A percentile compares a stretch with the other conserved stretches of the same genome.
Evolutionary conservation across 2,888 invertebrate genomes (phyloP).

Genomic region (Isotomurus palustris): DNA sequence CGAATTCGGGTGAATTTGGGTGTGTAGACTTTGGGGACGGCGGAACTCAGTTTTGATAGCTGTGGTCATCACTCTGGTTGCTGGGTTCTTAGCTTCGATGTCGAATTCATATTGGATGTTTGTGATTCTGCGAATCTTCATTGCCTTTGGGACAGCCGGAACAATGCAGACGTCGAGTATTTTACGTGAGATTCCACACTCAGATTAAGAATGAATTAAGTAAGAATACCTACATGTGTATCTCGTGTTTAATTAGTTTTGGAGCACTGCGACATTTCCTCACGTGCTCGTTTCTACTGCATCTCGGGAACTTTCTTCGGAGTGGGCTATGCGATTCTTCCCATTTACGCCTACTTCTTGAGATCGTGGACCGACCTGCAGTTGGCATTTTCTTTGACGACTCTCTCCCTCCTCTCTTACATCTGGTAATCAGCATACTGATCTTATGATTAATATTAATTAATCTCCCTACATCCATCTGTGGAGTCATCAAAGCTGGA

Average conservation of each 20-base stretch:
- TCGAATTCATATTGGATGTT: slow-evolving; percentile 27
- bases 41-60: slow-evolving; percentile 25
- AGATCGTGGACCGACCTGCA: slow-evolving; percentile 36
- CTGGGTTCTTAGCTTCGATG: slow-evolving; percentile 27
- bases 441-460: too few species aligned
- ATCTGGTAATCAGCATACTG: slow-evolving; percentile 28
- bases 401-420: slow-evolving; percentile 24
- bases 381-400: slow-evolving; percentile 34
- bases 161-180: background rate
- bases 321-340: slow-evolving; percentile 32
- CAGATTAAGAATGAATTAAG: background rate
- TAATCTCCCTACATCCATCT: too few species aligned
- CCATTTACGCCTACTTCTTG: slow-evolving; percentile 34
- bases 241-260: slow-evolving; percentile 22
- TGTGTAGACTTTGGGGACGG: slow-evolving; percentile 30
- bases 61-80: slow-evolving; percentile 14
- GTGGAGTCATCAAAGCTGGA: too few species aligned
- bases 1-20: too few species aligned
- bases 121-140: slow-evolving; percentile 13
- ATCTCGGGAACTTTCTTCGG: slow-evolving; percentile 20
- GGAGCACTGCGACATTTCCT: slow-evolving; percentile 36
- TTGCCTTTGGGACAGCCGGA: slow-evolving; percentile 15
- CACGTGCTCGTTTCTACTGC: slow-evolving; percentile 29
- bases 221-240: background rate
- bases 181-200: background rate